Evolutionary conservation across 2,797 vertebrate genomes (phyloP).

Genomic region (Pristis pectinata): DNA sequence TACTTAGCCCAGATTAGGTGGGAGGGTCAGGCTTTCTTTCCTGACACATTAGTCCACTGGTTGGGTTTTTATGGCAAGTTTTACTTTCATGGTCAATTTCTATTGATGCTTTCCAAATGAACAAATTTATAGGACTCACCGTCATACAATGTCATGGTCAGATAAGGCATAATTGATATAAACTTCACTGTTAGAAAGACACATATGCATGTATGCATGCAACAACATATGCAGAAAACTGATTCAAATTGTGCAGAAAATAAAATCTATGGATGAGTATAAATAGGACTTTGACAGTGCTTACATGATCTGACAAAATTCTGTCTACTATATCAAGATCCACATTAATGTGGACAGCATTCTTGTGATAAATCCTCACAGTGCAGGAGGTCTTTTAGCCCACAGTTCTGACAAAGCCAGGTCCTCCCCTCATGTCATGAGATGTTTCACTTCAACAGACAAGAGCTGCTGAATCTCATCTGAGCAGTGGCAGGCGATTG

Average conservation of each 20-base stretch:
- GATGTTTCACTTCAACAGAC: conserved; percentile 26
- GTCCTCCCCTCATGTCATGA: conserved; percentile 23
- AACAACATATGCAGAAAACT: background rate
- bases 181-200: background rate
- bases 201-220: background rate
- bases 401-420: conserved; percentile 1
- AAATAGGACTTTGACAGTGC: background rate
- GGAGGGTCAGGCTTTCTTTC: background rate
- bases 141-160: background rate
- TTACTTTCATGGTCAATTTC: background rate
- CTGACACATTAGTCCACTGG: background rate
- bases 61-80: background rate
- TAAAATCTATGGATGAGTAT: background rate
- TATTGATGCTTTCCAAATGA: background rate
- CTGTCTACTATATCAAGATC: background rate
- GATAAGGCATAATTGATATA: background rate
- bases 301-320: background rate
- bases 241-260: background rate
- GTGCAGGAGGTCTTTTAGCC: background rate
- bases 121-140: background rate
- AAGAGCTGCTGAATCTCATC: conserved; percentile 31
- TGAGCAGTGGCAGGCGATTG: conserved; percentile 11
- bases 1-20: background rate
- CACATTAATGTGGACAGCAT: background rate
- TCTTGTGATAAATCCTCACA: background rate